Evolutionary conservation across 2,113 vertebrate species (phyloP), one percentile per base, ranked within the genome.

Genomic region (Rhinoderma darwinii): DNA sequence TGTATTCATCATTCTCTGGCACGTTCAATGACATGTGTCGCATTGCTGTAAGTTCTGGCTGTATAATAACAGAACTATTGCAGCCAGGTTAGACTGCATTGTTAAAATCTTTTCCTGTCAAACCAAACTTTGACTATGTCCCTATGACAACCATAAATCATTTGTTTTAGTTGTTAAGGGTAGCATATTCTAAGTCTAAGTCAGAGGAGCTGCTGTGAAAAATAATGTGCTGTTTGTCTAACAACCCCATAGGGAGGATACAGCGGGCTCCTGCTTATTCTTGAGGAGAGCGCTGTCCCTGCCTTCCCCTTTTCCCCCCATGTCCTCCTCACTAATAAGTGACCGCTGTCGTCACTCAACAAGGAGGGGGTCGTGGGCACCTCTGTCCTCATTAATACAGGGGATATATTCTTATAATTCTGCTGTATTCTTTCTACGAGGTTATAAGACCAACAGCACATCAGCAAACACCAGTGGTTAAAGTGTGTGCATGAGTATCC

Each of bases 31-130:
- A 72, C 37, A 30, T 66, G 22, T 41, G 68, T 41, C 68, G 68
- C 68, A 72, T 72, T 72, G 68, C 68, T 72, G 68, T 72, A 72
- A 72, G 41, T 72, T 41, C 35, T 41, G 37, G 41, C 20, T 3
- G 66, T 70, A 22, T 9, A 32, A 39, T 70, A 72, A 7, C 20
- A 25, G 35, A 12, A 11, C 27, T 68, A 68, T 68, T 18, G 22
- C 68, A 72, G 68, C 18, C 18, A 39, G 68, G 68, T 72, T 25
- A 12, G 25, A 41, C 35, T 22, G 35, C 35, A 72, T 41, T 72
- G 35, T 39, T 39, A 10, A 72, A 18, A 35, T 35, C 66, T 70
- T 32, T 70, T 17, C 15, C 7, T 70, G 32, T 7, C 66, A 20
- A 20, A 25, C 68, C 20, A 72, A 25, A 25, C 20, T 41, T 1